These are phyloP conservation scores for Manacus vitellinus DNA, from an alignment of 2,113 vertebrate species.

Conservation along the genomic window DNA sequence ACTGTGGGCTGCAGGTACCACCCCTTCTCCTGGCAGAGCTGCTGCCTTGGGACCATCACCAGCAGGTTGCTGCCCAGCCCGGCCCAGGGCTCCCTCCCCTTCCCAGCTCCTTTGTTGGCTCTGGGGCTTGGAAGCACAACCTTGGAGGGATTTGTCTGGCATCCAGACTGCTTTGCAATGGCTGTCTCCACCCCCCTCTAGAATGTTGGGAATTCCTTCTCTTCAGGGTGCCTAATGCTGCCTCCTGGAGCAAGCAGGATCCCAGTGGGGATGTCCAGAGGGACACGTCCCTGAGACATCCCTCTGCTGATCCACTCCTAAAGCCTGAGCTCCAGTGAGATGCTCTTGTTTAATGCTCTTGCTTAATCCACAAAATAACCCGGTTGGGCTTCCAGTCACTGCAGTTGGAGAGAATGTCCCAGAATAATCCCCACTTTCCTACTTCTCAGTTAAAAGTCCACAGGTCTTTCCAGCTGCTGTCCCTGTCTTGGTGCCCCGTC, in stretches of 20 bases:
- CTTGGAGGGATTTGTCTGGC: not conserved
- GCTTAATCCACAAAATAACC: not conserved
- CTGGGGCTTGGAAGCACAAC: not conserved
- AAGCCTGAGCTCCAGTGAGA: not conserved
- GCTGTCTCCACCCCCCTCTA: not conserved
- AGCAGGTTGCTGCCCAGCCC: rapidly evolving
- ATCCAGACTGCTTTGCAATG: not conserved
- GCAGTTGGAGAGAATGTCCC: not conserved
- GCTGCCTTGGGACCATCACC: not conserved
- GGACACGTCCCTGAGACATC: rapidly evolving
- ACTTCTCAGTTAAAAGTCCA: not conserved
- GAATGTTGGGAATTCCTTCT: not conserved
- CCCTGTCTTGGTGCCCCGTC: not conserved
- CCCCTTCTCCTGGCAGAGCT: not conserved
- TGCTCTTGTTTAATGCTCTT: not conserved
- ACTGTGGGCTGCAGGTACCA: constrained; percentile 83
- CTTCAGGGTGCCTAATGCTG: not conserved
- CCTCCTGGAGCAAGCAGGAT: not conserved
- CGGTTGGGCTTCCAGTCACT: not conserved
- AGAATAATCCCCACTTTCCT: not conserved
- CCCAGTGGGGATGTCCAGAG: not conserved
- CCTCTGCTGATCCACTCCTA: not conserved
- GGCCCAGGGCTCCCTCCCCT: not conserved
- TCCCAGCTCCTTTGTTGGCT: not conserved
- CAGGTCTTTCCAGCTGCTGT: not conserved